Percentiles rank a stretch among this genome's conserved stretches.
Evolutionary conservation across 92 coral and sea anemone genomes (phyloP).

Genomic region (Plumapathes pennacea): DNA sequence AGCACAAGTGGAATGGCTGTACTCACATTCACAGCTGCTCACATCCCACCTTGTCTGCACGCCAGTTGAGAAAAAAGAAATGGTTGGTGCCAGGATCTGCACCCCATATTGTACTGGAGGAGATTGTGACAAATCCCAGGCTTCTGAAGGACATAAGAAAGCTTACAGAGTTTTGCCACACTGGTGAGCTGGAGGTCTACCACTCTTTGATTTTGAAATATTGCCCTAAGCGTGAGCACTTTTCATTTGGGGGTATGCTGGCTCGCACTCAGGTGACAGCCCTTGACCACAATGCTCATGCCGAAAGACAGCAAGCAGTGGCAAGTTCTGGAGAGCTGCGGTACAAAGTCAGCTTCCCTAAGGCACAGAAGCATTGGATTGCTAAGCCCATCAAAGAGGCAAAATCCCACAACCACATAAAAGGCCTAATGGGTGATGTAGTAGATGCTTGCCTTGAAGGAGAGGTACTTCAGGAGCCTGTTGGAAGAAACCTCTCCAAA

Average conservation of each 20-base stretch:
- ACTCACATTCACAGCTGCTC: conserved; percentile 23
- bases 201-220: too few species aligned
- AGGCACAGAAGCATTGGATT: conserved; percentile 47
- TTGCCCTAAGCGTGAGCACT: too few species aligned
- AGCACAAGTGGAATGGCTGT: conserved; percentile 23
- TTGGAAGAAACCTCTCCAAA: conserved; percentile 11
- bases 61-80: conserved; percentile 12
- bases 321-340: conserved; percentile 23
- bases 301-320: conserved; percentile 42
- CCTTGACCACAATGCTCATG: conserved; percentile 47
- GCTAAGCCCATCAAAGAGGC: conserved; percentile 37
- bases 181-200: too few species aligned
- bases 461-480: conserved; percentile 14
- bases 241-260: too few species aligned
- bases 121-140: conserved; percentile 20
- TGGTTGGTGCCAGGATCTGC: conserved; percentile 48
- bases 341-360: conserved; percentile 37
- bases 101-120: conserved; percentile 52
- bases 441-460: conserved; percentile 15
- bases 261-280: conserved; percentile 56
- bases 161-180: conserved; percentile 53
- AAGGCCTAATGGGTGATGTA: conserved; percentile 17
- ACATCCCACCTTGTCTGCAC: conserved; percentile 23
- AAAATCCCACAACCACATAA: conserved; percentile 17
- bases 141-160: conserved; percentile 30